Percentiles rank a stretch among this genome's conserved stretches.
Conservation (phyloP, 2,797 vertebrate species). For the Sciurus carolinensis region DNA sequence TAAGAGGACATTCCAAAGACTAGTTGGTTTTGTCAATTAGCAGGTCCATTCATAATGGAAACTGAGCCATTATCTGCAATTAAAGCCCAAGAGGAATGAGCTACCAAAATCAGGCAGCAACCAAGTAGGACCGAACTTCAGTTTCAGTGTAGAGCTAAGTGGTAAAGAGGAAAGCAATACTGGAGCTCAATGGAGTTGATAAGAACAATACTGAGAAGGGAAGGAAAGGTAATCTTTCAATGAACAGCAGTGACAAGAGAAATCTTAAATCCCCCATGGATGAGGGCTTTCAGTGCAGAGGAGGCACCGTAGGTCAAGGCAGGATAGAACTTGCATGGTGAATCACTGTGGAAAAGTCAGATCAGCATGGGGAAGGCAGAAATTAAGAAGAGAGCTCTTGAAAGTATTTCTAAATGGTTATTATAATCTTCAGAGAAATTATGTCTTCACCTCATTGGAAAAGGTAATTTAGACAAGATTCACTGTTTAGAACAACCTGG, state of each 20-base stretch:
- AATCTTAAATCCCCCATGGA: not conserved
- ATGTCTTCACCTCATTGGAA: not conserved
- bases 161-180: not conserved
- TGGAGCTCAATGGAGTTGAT: too few relatives aligned
- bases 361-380: not conserved
- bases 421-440: not conserved
- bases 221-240: not conserved
- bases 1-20: not conserved
- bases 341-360: not conserved
- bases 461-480: conserved; percentile 15
- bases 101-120: not conserved
- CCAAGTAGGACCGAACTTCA: not conserved
- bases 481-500: not conserved
- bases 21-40: not conserved
- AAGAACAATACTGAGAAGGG: fast-evolving
- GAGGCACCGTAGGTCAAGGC: not conserved
- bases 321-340: not conserved
- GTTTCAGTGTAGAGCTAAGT: not conserved
- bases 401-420: not conserved
- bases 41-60: not conserved
- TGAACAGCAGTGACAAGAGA: not conserved
- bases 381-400: not conserved
- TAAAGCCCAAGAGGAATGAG: not conserved
- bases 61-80: not conserved
- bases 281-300: not conserved